Conservation (phyloP, 2,888 invertebrate species). For the Dioctria rufipes region DNA sequence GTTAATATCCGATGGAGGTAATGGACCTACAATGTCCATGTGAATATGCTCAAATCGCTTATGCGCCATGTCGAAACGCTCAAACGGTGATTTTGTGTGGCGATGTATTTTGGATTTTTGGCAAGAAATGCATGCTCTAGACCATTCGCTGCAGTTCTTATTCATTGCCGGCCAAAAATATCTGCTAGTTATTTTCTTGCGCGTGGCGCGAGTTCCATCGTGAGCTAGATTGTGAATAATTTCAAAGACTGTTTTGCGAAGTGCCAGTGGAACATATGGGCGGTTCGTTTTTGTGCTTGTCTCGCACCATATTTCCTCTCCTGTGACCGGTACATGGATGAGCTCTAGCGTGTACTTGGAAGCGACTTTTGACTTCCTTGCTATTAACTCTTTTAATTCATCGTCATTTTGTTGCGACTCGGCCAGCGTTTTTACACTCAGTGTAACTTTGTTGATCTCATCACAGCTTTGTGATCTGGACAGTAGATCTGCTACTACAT, state of each 20-base stretch:
- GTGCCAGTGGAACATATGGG: background rate
- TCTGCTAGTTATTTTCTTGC: background rate
- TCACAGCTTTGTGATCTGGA: too few relatives aligned
- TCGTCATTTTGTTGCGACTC: background rate
- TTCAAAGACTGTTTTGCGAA: background rate
- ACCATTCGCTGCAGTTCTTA: conserved; percentile 1
- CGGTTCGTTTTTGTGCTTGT: background rate
- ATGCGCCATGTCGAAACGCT: background rate
- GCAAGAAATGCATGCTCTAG: conserved; percentile 54
- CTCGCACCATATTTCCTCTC: conserved; percentile 10
- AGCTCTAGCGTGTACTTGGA: background rate
- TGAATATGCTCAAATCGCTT: conserved; percentile 23
- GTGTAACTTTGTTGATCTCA: background rate
- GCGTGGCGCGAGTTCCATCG: background rate
- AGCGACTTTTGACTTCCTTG: background rate
- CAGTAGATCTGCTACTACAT: too few relatives aligned
- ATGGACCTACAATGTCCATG: background rate
- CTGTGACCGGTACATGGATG: background rate
- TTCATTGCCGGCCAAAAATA: conserved; percentile 35
- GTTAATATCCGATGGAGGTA: too few relatives aligned
- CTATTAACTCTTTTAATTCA: too few relatives aligned
- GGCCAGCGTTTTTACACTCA: background rate
- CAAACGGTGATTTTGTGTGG: background rate
- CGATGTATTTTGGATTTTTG: background rate
- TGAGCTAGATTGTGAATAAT: conserved; percentile 11